Percentiles rank a stretch among this genome's conserved stretches.
phyloP scores from a whole-genome alignment of 2,888 invertebrate genomes.

The Sympetrum striolatum region DNA sequence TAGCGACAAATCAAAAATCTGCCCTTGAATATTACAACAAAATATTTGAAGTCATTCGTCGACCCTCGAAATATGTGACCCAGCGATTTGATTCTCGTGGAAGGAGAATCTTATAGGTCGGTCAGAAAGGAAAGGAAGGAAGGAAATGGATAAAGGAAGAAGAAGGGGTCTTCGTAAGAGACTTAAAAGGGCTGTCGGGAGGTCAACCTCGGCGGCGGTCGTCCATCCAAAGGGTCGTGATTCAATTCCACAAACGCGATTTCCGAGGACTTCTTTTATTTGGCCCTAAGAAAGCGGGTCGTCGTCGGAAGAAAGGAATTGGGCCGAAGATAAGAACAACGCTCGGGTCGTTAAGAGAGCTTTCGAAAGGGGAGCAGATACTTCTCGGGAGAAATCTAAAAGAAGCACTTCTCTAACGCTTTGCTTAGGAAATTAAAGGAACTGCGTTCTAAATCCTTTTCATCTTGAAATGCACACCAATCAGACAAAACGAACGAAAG shows the following conservation, averaged over 20 bases:
- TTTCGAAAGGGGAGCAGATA: background rate
- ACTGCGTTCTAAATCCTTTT: too few relatives aligned
- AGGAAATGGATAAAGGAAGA: background rate
- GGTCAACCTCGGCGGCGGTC: conserved; percentile 18
- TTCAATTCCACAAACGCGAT: conserved; percentile 34
- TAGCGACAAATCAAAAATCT: too few relatives aligned
- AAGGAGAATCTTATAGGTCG: background rate
- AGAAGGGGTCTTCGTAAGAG: background rate
- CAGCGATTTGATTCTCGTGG: background rate
- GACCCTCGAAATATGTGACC: too few relatives aligned
- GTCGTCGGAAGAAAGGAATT: background rate
- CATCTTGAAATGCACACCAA: too few relatives aligned
- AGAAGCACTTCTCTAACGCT: too few relatives aligned
- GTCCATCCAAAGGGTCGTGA: conserved; percentile 22
- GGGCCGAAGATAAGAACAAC: background rate
- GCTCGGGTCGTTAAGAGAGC: background rate
- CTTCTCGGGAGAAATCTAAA: too few relatives aligned
- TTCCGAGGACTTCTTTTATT: conserved; percentile 2
- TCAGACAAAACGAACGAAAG: too few relatives aligned
- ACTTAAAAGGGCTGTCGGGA: background rate
- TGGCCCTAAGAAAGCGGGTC: background rate
- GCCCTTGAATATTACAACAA: too few relatives aligned
- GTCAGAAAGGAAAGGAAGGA: background rate
- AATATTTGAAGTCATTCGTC: too few relatives aligned
- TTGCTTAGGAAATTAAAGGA: too few relatives aligned